Conservation (phyloP, 2,888 invertebrate genomes). For the Molanna angustata region DNA sequence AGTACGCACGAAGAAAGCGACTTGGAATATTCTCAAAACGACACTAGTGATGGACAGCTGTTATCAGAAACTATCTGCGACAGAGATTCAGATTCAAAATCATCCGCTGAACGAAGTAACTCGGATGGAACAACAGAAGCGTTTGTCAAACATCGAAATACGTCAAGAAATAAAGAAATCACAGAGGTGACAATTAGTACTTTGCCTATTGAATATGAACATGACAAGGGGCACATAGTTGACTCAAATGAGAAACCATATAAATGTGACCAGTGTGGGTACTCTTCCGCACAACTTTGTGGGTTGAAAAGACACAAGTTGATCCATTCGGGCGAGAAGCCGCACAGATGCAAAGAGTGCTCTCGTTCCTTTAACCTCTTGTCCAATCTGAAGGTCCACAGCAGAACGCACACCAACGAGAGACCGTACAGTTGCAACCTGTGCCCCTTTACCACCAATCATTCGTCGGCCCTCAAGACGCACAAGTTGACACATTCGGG, state of each 20-base stretch:
- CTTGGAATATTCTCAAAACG: background rate
- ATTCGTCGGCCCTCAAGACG: constrained; percentile 1
- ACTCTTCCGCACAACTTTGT: background rate
- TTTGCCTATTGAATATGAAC: background rate
- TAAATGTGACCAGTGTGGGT: background rate
- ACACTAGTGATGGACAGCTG: background rate
- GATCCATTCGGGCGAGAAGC: background rate
- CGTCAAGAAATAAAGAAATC: no score
- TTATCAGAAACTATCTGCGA: background rate
- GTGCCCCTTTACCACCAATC: background rate
- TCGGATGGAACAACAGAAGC: no score
- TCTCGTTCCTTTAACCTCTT: background rate
- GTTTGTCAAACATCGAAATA: no score
- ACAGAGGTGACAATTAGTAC: no score
- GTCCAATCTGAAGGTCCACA: background rate
- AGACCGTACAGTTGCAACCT: background rate
- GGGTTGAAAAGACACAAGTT: background rate
- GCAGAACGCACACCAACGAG: constrained; percentile 1
- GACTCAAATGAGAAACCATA: background rate
- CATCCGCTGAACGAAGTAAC: no score
- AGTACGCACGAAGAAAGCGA: no score
- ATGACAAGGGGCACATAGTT: background rate
- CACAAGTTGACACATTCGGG: background rate
- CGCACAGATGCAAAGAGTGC: background rate
- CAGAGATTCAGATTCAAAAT: background rate